Conservation (phyloP, 2,113 vertebrate species). For the Coracopsis vasa region DNA sequence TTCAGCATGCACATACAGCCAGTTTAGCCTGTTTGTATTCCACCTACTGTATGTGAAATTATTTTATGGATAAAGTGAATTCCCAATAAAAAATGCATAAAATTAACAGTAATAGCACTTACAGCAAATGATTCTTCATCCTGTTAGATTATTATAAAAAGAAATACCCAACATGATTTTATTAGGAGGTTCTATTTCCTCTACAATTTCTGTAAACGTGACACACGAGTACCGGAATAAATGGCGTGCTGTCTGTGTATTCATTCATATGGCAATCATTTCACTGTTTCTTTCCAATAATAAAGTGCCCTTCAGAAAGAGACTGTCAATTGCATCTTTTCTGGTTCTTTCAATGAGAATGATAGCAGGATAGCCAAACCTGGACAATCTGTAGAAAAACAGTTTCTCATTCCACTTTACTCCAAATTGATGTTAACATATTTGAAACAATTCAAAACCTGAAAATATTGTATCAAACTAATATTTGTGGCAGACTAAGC, state of each 20-base stretch:
- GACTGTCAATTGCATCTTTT: not conserved
- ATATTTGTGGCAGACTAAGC: not conserved
- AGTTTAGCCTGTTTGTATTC: not conserved
- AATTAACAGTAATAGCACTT: conserved; percentile 33
- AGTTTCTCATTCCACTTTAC: not conserved
- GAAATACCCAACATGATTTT: not conserved
- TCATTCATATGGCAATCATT: not conserved
- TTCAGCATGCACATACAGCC: not conserved
- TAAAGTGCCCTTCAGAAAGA: not conserved
- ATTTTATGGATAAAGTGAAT: not conserved
- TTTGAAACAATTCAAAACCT: not conserved
- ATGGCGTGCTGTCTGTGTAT: not conserved
- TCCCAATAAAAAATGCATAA: conserved; percentile 11
- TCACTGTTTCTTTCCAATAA: not conserved
- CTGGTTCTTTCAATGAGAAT: not conserved
- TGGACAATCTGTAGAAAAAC: not conserved
- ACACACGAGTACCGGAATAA: not conserved
- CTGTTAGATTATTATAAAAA: not conserved
- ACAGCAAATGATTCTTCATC: not conserved
- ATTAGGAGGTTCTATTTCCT: not conserved
- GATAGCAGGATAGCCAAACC: not conserved
- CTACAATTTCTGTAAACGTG: not conserved
- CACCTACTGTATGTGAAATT: not conserved
- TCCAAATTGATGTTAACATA: not conserved
- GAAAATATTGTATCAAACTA: not conserved